Base-by-base conservation (phyloP, 1,140 invertebrate species). In the Calliphora vicina region DNA sequence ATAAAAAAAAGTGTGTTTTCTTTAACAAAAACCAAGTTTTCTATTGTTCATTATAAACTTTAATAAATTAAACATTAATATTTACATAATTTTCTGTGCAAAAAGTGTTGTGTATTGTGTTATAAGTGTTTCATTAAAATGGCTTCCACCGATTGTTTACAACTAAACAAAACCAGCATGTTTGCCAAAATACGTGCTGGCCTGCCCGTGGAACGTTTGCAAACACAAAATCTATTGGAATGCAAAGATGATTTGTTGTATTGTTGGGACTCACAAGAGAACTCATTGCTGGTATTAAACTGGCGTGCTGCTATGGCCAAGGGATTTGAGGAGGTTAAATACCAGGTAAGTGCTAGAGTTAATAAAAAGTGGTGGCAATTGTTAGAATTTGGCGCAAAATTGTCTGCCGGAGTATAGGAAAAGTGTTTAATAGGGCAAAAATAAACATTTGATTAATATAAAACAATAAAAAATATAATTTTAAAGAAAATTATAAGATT, bases 211-310 rank as follows among this genome's bases (percentile, higher is more conserved):
- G 80, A 86, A 29, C 45, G 50, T 26, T 83, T 85, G 13, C 85
- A 86, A 15, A 88, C 88, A 0, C 89, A 89, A 81, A 88, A 90
- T 83, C 80, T 90, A 8, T 45, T 90, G 57, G 89, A 90, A 81
- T 90, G 86, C 76, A 89, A 88, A 67, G 90, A 90, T 72, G 90
- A 91, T 84, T 26, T 91, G 42, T 80, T 91, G 0, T 91, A 86
- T 82, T 88, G 81, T 8, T 91, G 90, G 90, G 86, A 89, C 76
- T 84, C 87, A 0, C 82, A 76, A 15, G 86, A 88, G 0, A 85
- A 84, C 26, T 86, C 85, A 10, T 12, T 91, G 43, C 42, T 88
- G 29, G 87, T 85, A 17, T 83, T 86, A 26, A 90, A 91, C 84
- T 91, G 90, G 90, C 85, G 90, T 23, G 82, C 80, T 3, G 84